A percentile compares a stretch with the other conserved stretches of the same genome.
Evolutionary conservation across 2,888 invertebrate genomes (phyloP).

Genomic region (Galeruca laticollis): DNA sequence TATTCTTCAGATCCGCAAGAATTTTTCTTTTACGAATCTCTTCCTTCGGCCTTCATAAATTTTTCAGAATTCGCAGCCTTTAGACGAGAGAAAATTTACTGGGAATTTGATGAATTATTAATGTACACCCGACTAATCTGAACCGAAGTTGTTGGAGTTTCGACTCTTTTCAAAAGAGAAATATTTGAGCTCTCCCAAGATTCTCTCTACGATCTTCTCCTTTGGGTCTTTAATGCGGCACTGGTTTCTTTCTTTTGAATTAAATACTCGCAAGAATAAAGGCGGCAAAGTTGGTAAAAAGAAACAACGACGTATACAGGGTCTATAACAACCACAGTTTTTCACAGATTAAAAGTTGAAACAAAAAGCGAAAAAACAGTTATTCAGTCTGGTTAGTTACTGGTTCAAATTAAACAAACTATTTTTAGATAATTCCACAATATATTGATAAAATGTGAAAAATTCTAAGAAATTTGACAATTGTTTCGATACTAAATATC

Average conservation of each 20-base stretch:
- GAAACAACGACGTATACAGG: background rate
- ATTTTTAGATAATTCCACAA: too few species aligned
- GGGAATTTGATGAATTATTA: constrained; percentile 58
- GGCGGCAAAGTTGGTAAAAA: background rate
- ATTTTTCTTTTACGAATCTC: constrained; percentile 46
- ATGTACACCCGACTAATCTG: constrained; percentile 60
- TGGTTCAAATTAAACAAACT: too few species aligned
- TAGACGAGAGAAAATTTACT: constrained; percentile 54
- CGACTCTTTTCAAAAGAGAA: constrained; percentile 45
- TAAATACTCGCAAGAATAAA: constrained; percentile 3
- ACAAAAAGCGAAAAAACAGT: too few species aligned
- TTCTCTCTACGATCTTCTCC: constrained; percentile 30
- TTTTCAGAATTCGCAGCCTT: constrained; percentile 49
- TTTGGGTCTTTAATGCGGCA: constrained; percentile 30
- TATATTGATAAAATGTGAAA: too few species aligned
- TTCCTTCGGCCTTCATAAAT: constrained; percentile 44
- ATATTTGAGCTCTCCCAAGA: constrained; percentile 42
- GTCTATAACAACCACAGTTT: background rate
- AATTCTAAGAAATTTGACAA: too few species aligned
- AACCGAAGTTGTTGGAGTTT: constrained; percentile 52
- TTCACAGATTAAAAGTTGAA: too few species aligned
- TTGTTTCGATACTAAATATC: too few species aligned
- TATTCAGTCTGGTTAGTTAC: too few species aligned
- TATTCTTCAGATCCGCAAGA: constrained; percentile 27
- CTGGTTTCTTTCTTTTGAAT: constrained; percentile 28